Percentiles rank a stretch among this genome's conserved stretches.
These are phyloP conservation scores for Plectus sambesii DNA, from an alignment of 1,140 invertebrate genomes.

Conservation along the genomic window DNA sequence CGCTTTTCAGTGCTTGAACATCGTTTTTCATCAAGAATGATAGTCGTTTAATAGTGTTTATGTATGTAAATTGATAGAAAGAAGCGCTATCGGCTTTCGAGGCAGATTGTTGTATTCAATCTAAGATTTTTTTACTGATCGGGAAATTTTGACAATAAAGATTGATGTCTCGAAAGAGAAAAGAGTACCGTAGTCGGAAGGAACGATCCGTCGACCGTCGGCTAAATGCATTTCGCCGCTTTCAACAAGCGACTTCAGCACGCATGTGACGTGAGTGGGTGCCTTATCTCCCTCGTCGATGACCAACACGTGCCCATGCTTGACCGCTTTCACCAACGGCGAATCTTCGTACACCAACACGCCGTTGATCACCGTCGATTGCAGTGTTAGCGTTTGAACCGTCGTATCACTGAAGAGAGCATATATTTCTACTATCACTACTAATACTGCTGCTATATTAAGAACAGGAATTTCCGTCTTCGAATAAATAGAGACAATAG, in stretches of 20 bases:
- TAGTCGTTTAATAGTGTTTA: no score
- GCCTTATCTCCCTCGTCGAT: constrained; percentile 95
- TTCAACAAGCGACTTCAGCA: constrained; percentile 84
- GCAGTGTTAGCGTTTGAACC: constrained; percentile 81
- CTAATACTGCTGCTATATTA: neutral
- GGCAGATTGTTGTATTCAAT: no score
- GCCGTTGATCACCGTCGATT: constrained; percentile 75
- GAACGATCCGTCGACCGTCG: constrained; percentile 76
- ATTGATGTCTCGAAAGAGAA: constrained; percentile 6
- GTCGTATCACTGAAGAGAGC: constrained; percentile 67
- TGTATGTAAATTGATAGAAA: no score
- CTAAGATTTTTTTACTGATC: neutral
- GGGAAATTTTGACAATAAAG: no score
- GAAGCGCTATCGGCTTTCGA: no score
- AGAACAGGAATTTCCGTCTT: no score
- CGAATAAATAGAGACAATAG: constrained; percentile 15
- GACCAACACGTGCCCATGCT: constrained; percentile 73
- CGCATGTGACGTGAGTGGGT: constrained; percentile 83
- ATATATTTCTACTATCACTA: constrained; percentile 11
- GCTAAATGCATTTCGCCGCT: constrained; percentile 86
- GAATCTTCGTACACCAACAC: constrained; percentile 84
- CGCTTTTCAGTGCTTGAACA: no score
- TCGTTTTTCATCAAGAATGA: no score
- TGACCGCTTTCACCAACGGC: constrained; percentile 77
- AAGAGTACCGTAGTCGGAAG: constrained; percentile 32